A percentile compares a stretch with the other conserved stretches of the same genome.
Conservation (phyloP, 2,888 invertebrate genomes). For the Thalpophila matura region DNA sequence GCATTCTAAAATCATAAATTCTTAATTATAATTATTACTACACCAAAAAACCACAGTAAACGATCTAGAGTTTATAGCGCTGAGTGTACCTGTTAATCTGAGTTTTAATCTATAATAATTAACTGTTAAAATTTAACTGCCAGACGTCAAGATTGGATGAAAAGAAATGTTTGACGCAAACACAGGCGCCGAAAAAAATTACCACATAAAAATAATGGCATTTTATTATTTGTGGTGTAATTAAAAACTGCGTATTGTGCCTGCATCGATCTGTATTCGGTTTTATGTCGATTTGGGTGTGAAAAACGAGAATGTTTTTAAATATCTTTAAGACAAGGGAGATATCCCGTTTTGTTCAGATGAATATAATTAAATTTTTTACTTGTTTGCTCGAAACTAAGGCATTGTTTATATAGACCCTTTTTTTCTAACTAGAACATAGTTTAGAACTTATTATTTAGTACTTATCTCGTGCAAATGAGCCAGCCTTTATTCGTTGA, state of each 20-base stretch:
- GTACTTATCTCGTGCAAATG: too few species aligned
- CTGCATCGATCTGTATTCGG: neutral
- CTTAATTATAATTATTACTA: conserved; percentile 47
- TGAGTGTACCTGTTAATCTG: conserved; percentile 51
- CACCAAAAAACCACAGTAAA: conserved; percentile 48
- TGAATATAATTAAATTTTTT: too few species aligned
- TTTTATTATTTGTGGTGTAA: conserved; percentile 33
- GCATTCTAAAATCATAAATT: conserved; percentile 51
- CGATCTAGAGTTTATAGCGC: conserved; percentile 52
- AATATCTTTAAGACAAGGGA: too few species aligned
- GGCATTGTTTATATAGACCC: too few species aligned
- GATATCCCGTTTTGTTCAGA: too few species aligned
- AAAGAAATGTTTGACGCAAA: conserved; percentile 29
- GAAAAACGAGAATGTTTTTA: conserved; percentile 14
- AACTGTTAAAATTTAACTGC: conserved; percentile 56
- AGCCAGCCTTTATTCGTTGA: too few species aligned
- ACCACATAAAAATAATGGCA: conserved; percentile 26
- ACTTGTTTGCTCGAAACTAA: too few species aligned
- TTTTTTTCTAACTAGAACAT: too few species aligned
- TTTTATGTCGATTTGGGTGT: neutral
- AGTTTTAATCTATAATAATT: conserved; percentile 61
- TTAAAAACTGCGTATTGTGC: conserved; percentile 26
- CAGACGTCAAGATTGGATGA: conserved; percentile 43
- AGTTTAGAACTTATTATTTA: too few species aligned
- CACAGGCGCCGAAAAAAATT: conserved; percentile 35